These are phyloP conservation scores for Parasteatoda tepidariorum DNA, from an alignment of 1,140 invertebrate genomes.

Conservation along the genomic window DNA sequence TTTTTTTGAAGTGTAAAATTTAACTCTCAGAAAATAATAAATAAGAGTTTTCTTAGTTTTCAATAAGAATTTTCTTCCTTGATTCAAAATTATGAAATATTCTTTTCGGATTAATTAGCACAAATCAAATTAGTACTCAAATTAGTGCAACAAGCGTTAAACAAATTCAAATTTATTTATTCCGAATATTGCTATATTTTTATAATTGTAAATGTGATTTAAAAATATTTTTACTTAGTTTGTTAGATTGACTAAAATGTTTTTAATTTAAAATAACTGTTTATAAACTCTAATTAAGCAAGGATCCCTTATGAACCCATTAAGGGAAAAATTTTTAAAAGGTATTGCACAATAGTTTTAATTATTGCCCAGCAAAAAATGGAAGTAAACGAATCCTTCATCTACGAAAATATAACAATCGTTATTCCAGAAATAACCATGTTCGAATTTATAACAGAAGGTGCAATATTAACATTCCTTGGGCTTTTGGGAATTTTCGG, in stretches of 20 bases:
- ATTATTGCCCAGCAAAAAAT: no score
- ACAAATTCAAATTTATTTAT: no score
- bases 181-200: not conserved
- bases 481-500: constrained; percentile 39
- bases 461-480: constrained; percentile 19
- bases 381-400: constrained; percentile 28
- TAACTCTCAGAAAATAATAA: no score
- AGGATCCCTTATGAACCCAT: not conserved
- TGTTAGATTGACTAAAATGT: not conserved
- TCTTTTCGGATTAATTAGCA: no score
- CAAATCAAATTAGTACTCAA: no score
- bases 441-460: constrained; percentile 45
- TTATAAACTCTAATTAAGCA: not conserved
- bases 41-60: no score
- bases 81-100: no score
- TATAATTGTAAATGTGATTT: not conserved
- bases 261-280: not conserved
- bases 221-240: not conserved
- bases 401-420: constrained; percentile 19
- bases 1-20: no score
- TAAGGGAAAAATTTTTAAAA: no score
- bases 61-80: no score
- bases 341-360: no score
- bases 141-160: no score
- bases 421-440: constrained; percentile 36